Conservation (phyloP, 2,888 invertebrate genomes). For the Antheraea assamensis region DNA sequence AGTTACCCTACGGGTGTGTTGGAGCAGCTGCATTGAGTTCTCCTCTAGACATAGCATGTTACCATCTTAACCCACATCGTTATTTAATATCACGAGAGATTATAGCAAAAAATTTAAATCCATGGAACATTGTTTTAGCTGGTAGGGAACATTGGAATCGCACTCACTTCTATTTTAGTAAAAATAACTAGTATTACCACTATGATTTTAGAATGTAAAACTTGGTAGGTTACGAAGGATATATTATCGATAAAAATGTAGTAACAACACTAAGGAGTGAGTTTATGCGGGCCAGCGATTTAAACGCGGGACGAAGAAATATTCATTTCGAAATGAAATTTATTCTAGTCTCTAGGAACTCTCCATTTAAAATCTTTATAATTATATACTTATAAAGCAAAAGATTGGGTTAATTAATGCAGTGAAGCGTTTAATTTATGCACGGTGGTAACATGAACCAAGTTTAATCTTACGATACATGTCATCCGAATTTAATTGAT, state of each 20-base stretch:
- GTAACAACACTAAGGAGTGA: slow-evolving; percentile 39
- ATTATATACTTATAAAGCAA: neutral
- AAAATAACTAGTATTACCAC: too few species aligned
- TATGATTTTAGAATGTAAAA: neutral
- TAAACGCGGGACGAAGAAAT: slow-evolving; percentile 49
- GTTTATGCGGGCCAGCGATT: slow-evolving; percentile 52
- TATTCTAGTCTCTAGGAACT: slow-evolving; percentile 25
- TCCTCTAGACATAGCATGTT: too few species aligned
- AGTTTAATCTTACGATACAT: too few species aligned
- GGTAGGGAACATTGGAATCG: neutral
- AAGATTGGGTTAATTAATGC: neutral
- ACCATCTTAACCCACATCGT: too few species aligned
- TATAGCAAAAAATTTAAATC: too few species aligned
- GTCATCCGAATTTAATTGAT: too few species aligned
- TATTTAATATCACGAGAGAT: too few species aligned
- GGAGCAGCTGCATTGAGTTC: too few species aligned
- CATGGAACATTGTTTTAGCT: too few species aligned
- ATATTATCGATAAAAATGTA: neutral
- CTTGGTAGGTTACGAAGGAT: neutral
- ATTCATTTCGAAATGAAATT: slow-evolving; percentile 60
- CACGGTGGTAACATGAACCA: too few species aligned
- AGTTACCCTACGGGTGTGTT: too few species aligned
- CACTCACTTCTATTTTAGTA: neutral
- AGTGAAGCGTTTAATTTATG: too few species aligned
- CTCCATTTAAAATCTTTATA: neutral